phyloP scores from a whole-genome alignment of 1,140 invertebrate species.

The Odontomachus brunneus region DNA sequence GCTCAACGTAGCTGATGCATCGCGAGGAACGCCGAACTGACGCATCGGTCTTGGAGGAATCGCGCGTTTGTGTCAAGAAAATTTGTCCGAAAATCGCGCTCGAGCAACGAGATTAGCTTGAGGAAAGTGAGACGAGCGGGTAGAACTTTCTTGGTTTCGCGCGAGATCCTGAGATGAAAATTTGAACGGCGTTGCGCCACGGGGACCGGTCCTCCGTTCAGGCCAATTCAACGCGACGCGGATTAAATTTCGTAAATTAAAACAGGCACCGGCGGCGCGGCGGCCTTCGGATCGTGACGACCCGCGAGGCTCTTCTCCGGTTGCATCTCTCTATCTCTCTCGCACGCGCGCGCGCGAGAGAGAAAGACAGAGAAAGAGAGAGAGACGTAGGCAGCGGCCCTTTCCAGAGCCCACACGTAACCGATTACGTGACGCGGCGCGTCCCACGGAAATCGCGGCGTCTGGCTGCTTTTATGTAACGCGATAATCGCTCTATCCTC shows the following conservation, averaged over 20 bases:
- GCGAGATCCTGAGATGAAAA: too few species aligned
- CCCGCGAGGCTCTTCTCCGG: not conserved
- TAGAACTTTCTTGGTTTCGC: too few species aligned
- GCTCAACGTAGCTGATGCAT: too few species aligned
- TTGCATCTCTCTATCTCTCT: too few species aligned
- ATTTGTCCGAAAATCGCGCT: too few species aligned
- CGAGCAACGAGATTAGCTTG: too few species aligned
- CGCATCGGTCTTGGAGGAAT: too few species aligned
- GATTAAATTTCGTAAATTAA: conserved; percentile 10
- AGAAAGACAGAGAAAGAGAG: not conserved
- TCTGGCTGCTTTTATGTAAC: conserved; percentile 68
- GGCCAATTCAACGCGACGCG: not conserved
- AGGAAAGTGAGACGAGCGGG: too few species aligned
- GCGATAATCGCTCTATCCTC: conserved; percentile 62
- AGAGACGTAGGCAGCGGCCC: conserved; percentile 38
- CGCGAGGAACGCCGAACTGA: too few species aligned
- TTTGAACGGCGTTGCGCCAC: not conserved
- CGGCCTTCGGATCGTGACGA: not conserved
- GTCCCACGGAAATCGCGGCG: conserved; percentile 36
- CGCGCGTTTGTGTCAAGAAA: too few species aligned
- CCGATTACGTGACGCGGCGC: conserved; percentile 55
- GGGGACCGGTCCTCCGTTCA: not conserved
- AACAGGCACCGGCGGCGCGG: not conserved
- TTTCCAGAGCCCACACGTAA: conserved; percentile 29
- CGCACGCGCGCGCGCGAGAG: not conserved